Evolutionary conservation across 2,113 vertebrate species (phyloP), one percentile per base, ranked within the genome.

Genomic region (Rhinogobius similis): DNA sequence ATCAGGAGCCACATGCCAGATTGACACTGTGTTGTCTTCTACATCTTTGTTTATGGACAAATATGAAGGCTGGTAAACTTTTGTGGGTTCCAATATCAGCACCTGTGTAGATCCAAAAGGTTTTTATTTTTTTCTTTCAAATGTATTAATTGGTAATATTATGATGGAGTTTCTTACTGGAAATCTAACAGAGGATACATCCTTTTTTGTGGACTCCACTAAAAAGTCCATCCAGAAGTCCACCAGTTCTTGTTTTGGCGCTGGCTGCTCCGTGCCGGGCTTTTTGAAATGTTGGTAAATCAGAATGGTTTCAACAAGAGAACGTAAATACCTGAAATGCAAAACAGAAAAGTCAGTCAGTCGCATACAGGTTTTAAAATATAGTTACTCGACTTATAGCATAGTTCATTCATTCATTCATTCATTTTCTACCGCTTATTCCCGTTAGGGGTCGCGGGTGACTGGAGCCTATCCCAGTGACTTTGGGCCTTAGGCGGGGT

Each of bases 191-290:
- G 98, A 95, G 62, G 96, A 95, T 24, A 98, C 94, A 41, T 98
- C 94, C 67, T 93, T 95, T 85, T 98, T 98, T 8, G 97, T 99
- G 32, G 97, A 94, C 82, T 99, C 98, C 11, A 98, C 96, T 75
- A 98, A 88, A 68, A 99, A 98, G 87, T 99, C 98, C 97, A 99
- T 99, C 98, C 97, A 99, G 84, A 99, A 99, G 87, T 99, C 96
- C 84, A 99, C 94, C 24, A 97, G 93, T 77, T 98, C 97, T 86
- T 98, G 95, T 72, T 93, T 97, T 67, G 94, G 89, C 0, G 81
- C 82, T 13, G 94, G 94, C 55, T 95, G 95, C 50, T 98, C 98
- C 11, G 56, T 26, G 46, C 89, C 79, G n/a, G 95, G 88, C 77
- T 97, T 98, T 70, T 94, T 96, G 89, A 98, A 99, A 82, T 98